A percentile compares a stretch with the other conserved stretches of the same genome.
These are phyloP conservation scores for Epistrophella euchroma DNA, from an alignment of 2,888 invertebrate species.

Conservation along the genomic window DNA sequence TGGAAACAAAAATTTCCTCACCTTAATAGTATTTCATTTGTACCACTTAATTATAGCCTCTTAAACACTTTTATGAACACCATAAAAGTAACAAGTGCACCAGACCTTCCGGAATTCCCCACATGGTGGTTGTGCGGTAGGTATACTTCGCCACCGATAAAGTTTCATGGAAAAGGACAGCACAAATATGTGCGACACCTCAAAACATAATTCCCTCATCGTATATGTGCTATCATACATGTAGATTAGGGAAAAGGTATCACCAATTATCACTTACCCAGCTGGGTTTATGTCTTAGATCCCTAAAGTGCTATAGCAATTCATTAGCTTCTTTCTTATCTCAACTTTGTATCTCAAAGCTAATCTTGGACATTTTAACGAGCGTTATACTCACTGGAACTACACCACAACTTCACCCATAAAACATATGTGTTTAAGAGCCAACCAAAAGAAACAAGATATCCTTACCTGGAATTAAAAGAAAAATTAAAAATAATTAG, in stretches of 20 bases:
- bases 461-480: slow-evolving; percentile 70
- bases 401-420: slow-evolving; percentile 34
- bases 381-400: slow-evolving; percentile 59
- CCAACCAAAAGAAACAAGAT: neutral
- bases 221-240: neutral
- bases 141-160: neutral
- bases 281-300: slow-evolving; percentile 9
- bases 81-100: slow-evolving; percentile 58
- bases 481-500: slow-evolving; percentile 57
- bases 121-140: too few relatives aligned
- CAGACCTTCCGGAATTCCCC: slow-evolving; percentile 55
- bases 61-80: slow-evolving; percentile 38
- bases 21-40: neutral
- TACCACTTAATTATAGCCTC: neutral
- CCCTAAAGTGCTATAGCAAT: slow-evolving; percentile 24
- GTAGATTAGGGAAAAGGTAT: neutral
- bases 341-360: slow-evolving; percentile 26
- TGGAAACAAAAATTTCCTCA: neutral
- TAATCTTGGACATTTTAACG: slow-evolving; percentile 60
- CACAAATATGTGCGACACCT: slow-evolving; percentile 31
- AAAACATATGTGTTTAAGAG: slow-evolving; percentile 35
- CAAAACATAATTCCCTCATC: neutral
- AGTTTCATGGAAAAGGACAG: slow-evolving; percentile 16
- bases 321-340: slow-evolving; percentile 42
- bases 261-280: slow-evolving; percentile 48